phyloP scores from a whole-genome alignment of 2,797 vertebrate species.

The Myripristis jacobus region DNA sequence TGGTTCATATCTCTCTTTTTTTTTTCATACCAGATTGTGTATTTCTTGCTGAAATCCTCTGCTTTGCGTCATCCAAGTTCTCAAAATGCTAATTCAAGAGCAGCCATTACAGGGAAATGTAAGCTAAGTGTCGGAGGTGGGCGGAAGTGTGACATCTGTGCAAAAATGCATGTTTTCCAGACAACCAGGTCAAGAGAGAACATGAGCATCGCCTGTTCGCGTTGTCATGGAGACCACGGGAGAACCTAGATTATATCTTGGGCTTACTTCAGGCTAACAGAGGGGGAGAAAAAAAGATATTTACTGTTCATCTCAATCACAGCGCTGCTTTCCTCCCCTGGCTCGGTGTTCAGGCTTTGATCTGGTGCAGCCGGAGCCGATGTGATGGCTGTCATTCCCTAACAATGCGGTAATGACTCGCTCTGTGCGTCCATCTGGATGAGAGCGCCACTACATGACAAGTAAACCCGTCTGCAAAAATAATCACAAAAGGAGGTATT shows the following conservation, averaged over 20 bases:
- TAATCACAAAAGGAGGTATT: slow-evolving; percentile 27
- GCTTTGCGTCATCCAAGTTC: neutral
- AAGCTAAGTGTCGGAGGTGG: slow-evolving; percentile 15
- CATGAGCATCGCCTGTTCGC: neutral
- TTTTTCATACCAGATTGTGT: too few relatives aligned
- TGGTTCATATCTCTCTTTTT: too few relatives aligned
- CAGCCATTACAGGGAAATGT: neutral
- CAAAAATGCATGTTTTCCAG: slow-evolving; percentile 17
- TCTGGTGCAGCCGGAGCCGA: slow-evolving; percentile 21
- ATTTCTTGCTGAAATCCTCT: too few relatives aligned
- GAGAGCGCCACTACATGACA: slow-evolving; percentile 6
- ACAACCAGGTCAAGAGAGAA: slow-evolving; percentile 7
- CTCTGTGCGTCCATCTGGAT: neutral
- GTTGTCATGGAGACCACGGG: slow-evolving; percentile 59
- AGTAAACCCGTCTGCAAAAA: slow-evolving; percentile 30
- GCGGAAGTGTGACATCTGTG: slow-evolving; percentile 19
- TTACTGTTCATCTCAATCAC: slow-evolving; percentile 9
- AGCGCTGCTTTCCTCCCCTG: slow-evolving; percentile 1
- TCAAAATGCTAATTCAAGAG: neutral
- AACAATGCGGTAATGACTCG: slow-evolving; percentile 1
- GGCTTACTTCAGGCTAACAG: slow-evolving; percentile 27
- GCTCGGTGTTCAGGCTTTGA: slow-evolving; percentile 26
- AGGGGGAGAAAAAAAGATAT: neutral
- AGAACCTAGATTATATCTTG: slow-evolving; percentile 11
- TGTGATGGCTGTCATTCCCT: neutral